These are phyloP conservation scores for Dicerorhinus sumatrensis DNA, from an alignment of 2,113 vertebrate genomes.

Conservation along the genomic window DNA sequence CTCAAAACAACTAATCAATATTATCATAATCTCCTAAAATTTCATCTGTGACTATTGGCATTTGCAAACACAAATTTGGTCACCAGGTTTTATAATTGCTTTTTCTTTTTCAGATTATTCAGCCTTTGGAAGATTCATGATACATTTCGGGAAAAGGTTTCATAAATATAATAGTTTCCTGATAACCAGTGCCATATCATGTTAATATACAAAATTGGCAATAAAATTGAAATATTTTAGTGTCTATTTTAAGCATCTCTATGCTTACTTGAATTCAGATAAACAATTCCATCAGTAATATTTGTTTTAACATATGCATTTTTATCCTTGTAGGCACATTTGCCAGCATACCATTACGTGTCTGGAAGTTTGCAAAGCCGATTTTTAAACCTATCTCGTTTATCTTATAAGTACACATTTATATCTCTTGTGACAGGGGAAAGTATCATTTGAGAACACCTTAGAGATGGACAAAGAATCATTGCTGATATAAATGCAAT, in stretches of 20 bases:
- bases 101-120: constrained; percentile 48
- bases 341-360: not conserved
- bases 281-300: not conserved
- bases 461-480: not conserved
- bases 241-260: not conserved
- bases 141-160: constrained; percentile 38
- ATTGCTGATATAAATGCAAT: not conserved
- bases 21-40: constrained; percentile 71
- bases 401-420: constrained; percentile 50
- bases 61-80: constrained; percentile 74
- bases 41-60: constrained; percentile 62
- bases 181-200: constrained; percentile 45
- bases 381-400: constrained; percentile 17
- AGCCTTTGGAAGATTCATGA: constrained; percentile 43
- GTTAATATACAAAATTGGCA: not conserved
- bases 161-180: not conserved
- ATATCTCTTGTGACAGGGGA: not conserved
- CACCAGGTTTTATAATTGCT: constrained; percentile 42
- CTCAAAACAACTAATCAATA: constrained; percentile 83
- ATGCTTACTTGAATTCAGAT: not conserved
- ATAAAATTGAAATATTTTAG: not conserved
- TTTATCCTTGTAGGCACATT: constrained; percentile 49
- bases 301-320: constrained; percentile 9
- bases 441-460: not conserved
- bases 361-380: not conserved